Conservation (phyloP, 2,888 invertebrate genomes). For the Lasioglossum vierecki region DNA sequence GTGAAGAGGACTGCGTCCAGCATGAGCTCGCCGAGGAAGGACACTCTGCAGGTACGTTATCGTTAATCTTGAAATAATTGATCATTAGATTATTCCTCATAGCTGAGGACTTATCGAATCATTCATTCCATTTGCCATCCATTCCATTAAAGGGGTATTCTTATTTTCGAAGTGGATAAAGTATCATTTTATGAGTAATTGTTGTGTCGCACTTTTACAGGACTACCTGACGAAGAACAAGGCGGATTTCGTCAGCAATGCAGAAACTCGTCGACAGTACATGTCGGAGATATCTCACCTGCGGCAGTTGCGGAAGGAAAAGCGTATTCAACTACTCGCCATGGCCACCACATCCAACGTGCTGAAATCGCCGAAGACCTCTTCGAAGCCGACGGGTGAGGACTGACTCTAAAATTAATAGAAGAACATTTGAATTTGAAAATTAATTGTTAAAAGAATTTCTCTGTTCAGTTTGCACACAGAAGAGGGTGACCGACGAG, state of each 20-base stretch:
- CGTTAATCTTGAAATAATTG: not conserved
- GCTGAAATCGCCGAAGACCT: conserved; percentile 70
- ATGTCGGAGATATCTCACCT: conserved; percentile 84
- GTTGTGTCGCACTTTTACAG: conserved; percentile 84
- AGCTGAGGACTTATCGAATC: too few species aligned
- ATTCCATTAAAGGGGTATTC: too few species aligned
- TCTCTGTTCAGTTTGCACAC: conserved; percentile 68
- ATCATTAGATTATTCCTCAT: not conserved
- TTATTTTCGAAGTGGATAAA: not conserved
- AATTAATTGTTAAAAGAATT: not conserved
- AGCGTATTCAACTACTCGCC: conserved; percentile 83
- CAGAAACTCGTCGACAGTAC: conserved; percentile 85
- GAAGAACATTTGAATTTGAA: not conserved
- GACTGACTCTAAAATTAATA: not conserved
- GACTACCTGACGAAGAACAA: conserved; percentile 89
- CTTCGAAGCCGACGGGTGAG: conserved; percentile 73
- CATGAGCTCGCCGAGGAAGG: conserved; percentile 51
- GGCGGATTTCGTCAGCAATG: conserved; percentile 88
- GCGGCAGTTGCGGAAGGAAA: conserved; percentile 83
- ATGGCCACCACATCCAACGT: conserved; percentile 78
- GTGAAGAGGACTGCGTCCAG: conserved; percentile 46
- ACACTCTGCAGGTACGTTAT: conserved; percentile 75
- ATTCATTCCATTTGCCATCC: too few species aligned
- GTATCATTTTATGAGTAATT: not conserved
- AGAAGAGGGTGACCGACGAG: conserved; percentile 85